A percentile compares a stretch with the other conserved stretches of the same genome.
Conservation (phyloP, 64 coral and sea anemone species). For the Montipora foliosa region DNA sequence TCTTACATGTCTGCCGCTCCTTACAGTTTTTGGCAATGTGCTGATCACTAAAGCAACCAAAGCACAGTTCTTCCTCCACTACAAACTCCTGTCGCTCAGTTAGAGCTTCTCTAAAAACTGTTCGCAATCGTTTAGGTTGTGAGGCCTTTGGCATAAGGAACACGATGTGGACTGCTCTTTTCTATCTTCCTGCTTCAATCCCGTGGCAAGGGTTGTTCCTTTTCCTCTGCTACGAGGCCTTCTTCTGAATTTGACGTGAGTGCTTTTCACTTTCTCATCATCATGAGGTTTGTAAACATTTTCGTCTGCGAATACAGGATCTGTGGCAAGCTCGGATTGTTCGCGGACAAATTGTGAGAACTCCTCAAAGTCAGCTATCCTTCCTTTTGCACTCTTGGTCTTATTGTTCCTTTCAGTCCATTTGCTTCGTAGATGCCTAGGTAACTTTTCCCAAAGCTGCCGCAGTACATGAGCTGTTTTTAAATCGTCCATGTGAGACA, state of each 20-base stretch:
- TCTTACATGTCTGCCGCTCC: slow-evolving; percentile 47
- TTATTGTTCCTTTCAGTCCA: too few species aligned
- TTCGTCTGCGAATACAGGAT: background rate
- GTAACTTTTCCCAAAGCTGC: too few species aligned
- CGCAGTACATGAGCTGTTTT: too few species aligned
- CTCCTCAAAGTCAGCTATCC: too few species aligned
- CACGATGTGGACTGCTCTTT: background rate
- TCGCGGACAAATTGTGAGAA: too few species aligned
- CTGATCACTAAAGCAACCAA: slow-evolving; percentile 10
- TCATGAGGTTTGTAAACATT: slow-evolving; percentile 26
- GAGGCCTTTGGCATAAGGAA: slow-evolving; percentile 42
- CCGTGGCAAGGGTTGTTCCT: too few species aligned
- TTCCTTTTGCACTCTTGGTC: too few species aligned
- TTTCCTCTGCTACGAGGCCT: background rate
- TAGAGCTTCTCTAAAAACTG: background rate
- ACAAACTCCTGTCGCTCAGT: slow-evolving; percentile 39
- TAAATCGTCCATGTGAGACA: too few species aligned
- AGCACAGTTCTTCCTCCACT: slow-evolving; percentile 50
- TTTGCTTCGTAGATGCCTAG: too few species aligned
- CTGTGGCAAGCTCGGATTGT: slow-evolving; percentile 4
- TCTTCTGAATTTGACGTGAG: too few species aligned
- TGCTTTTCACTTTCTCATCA: background rate
- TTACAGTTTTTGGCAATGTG: slow-evolving; percentile 65
- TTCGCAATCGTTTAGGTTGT: slow-evolving; percentile 63
- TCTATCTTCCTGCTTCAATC: background rate